phyloP scores from a whole-genome alignment of 2,888 invertebrate species.

The Loripinus fragilis region DNA sequence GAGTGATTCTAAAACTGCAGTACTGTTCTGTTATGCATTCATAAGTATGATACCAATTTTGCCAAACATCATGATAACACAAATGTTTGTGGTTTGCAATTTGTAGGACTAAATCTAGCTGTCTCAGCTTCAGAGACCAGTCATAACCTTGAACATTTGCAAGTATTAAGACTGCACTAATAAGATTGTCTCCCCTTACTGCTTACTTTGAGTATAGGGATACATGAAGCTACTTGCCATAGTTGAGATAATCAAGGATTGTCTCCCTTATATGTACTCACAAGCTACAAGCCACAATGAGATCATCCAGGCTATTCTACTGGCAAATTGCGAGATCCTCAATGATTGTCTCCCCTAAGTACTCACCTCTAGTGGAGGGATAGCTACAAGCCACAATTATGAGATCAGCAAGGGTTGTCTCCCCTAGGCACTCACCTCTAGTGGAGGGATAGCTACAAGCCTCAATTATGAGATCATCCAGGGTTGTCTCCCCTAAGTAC shows the following conservation, averaged over 20 bases:
- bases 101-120: too few relatives aligned
- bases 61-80: too few relatives aligned
- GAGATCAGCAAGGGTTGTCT: constrained; percentile 59
- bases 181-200: constrained; percentile 73
- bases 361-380: constrained; percentile 72
- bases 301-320: too few relatives aligned
- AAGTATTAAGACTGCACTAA: too few relatives aligned
- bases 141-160: too few relatives aligned
- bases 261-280: constrained; percentile 50
- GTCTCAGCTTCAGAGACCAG: too few relatives aligned
- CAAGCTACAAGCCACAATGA: constrained; percentile 71
- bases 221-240: constrained; percentile 71
- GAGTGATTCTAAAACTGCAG: too few relatives aligned
- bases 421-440: constrained; percentile 65
- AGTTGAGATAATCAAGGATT: constrained; percentile 59
- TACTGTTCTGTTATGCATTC: too few relatives aligned
- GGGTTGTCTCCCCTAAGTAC: constrained; percentile 42
- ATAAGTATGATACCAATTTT: too few relatives aligned
- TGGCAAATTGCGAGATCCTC: constrained; percentile 65
- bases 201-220: constrained; percentile 72
- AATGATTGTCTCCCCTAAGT: constrained; percentile 67
- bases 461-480: constrained; percentile 64
- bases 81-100: too few relatives aligned
- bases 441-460: constrained; percentile 72
- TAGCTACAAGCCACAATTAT: constrained; percentile 69